These are phyloP conservation scores for Lepus americanus DNA, from an alignment of 2,113 vertebrate genomes.

Conservation along the genomic window DNA sequence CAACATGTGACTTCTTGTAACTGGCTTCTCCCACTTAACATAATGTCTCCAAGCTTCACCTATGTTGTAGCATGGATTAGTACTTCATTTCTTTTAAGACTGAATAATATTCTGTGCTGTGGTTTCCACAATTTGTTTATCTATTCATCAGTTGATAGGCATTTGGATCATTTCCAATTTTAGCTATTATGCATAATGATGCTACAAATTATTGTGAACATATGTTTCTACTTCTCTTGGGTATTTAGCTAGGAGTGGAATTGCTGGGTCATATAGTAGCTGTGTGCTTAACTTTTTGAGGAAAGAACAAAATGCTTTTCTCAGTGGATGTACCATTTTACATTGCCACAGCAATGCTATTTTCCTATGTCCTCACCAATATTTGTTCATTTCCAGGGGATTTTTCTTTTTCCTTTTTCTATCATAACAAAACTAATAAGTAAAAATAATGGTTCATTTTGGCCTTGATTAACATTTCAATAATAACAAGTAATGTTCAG, in stretches of 20 bases:
- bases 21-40: not conserved
- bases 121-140: not conserved
- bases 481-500: not conserved
- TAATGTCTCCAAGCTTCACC: not conserved
- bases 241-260: not conserved
- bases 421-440: not conserved
- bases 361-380: not conserved
- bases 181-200: not conserved
- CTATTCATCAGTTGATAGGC: not conserved
- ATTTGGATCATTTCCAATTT: not conserved
- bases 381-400: not conserved
- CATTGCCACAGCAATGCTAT: not conserved
- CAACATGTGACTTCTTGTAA: not conserved
- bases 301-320: slow-evolving; percentile 4
- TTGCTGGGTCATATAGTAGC: not conserved
- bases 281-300: not conserved
- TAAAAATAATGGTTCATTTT: not conserved
- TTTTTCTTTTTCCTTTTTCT: not conserved
- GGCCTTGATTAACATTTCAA: slow-evolving; percentile 24
- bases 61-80: not conserved
- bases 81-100: not conserved
- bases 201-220: not conserved
- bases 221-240: not conserved
- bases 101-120: not conserved
- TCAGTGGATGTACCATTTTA: not conserved